A percentile compares a stretch with the other conserved stretches of the same genome.
Conservation (phyloP, 2,797 vertebrate species). For the Sebastiscus tertius region DNA sequence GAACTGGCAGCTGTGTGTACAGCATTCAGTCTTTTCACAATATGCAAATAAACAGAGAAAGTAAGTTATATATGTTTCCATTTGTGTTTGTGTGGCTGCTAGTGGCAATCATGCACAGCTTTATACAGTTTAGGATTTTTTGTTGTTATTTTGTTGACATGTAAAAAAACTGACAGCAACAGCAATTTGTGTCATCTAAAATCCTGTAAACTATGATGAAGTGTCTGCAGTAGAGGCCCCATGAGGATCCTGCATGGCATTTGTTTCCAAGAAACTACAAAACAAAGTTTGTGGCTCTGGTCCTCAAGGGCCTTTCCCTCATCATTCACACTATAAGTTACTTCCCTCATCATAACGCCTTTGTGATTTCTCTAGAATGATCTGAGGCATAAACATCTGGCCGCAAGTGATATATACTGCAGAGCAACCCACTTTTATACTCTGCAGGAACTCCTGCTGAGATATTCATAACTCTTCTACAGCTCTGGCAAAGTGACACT, state of each 20-base stretch:
- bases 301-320: constrained; percentile 26
- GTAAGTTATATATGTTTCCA: not conserved
- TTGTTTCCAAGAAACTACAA: constrained; percentile 31
- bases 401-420: constrained; percentile 9
- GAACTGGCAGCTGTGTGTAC: not conserved
- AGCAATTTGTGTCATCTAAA: constrained; percentile 14
- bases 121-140: not conserved
- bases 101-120: not conserved
- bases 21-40: not conserved
- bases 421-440: constrained; percentile 35
- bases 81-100: not conserved
- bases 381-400: constrained; percentile 42
- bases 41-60: not conserved
- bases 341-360: constrained; percentile 18
- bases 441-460: constrained; percentile 23
- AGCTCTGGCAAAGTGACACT: constrained; percentile 26
- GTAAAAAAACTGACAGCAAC: constrained; percentile 1
- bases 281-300: constrained; percentile 36
- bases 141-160: constrained; percentile 17
- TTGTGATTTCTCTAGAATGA: constrained; percentile 40
- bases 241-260: constrained; percentile 17
- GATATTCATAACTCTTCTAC: constrained; percentile 24
- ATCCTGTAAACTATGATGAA: constrained; percentile 9
- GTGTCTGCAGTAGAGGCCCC: constrained; percentile 4
- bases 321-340: constrained; percentile 39